Base-by-base conservation (phyloP, 2,888 invertebrate genomes). In the Dicranocentrus wangi region DNA sequence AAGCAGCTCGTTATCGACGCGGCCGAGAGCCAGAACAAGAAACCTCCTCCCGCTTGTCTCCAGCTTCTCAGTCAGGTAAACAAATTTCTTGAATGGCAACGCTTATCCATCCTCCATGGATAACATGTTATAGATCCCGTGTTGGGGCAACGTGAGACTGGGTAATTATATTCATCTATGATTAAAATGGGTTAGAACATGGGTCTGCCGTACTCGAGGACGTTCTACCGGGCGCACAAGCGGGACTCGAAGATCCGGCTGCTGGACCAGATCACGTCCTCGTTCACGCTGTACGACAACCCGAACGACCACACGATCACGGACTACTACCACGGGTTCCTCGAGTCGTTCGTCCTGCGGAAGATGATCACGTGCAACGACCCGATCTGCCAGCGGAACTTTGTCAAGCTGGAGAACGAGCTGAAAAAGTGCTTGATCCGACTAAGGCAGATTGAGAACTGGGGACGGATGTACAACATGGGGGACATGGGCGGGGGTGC, bases 311-410 rank as follows among this genome's bases (percentile, higher is more conserved):
- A 73, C 39, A 73, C 72, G 47, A 73, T 73, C n/a, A 53, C 72
- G 0, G 72, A 73, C 32, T 60, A 73, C 47, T 53, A 63, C 28
- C 72, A 73, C 39, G 72, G 72, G 10, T 73, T 73, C 25, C 27
- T 73, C 21, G 72, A 73, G 32, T 21, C 21, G 2, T 73, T 73
- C 23, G 72, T 73, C 0, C 39, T 73, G 21, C n/a, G 72, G n/a
- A 73, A 73, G 51, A 73, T 73, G 72, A 73, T 73, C 7, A 71
- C 71, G 1, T 71, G 71, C 27, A 71, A 71, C 43, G 71, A 71
- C 19, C 71, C 71, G 5, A 71, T 71, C 2, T 71, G 71, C 27
- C 71, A 71, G 39, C 42, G 71, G 19, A 71, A 71, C n/a, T 71
- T 71, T 19, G 71, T 61, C 7, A 71, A 71, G 61, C 51, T 71